Percentiles rank a stretch among this genome's conserved stretches.
These are phyloP conservation scores for Cardiocondyla obscurior DNA, from an alignment of 1,140 invertebrate genomes.

Conservation along the genomic window DNA sequence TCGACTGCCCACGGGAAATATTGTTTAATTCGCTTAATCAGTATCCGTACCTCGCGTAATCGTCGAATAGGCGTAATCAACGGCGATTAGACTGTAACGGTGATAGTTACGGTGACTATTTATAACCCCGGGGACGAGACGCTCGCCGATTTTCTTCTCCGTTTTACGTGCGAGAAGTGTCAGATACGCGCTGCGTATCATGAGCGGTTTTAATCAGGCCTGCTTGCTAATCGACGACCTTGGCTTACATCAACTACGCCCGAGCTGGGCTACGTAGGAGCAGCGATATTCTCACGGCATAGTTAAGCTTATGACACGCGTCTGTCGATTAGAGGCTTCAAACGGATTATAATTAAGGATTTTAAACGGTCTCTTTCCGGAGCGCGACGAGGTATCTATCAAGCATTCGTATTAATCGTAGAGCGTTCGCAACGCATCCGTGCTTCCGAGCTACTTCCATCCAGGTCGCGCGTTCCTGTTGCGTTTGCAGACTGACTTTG, in stretches of 20 bases:
- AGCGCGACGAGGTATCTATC: not conserved
- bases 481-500: not conserved
- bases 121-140: not conserved
- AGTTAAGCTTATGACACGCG: not conserved
- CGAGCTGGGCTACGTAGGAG: not conserved
- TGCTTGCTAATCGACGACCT: constrained; percentile 22
- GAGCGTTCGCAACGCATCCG: constrained; percentile 38
- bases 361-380: not conserved
- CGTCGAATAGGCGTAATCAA: not conserved
- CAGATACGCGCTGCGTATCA: not conserved
- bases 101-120: not conserved
- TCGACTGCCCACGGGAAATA: too few relatives aligned
- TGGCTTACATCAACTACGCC: constrained; percentile 25
- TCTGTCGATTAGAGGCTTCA: constrained; percentile 3
- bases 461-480: constrained; percentile 1
- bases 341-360: not conserved
- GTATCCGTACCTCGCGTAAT: too few relatives aligned
- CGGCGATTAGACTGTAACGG: not conserved
- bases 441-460: constrained; percentile 35
- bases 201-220: constrained; percentile 1
- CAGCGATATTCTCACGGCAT: constrained; percentile 22
- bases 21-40: not conserved
- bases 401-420: constrained; percentile 29
- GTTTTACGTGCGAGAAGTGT: constrained; percentile 2
- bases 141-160: not conserved